Conservation (phyloP, 92 coral and sea anemone genomes). For the Bergia sp. region DNA sequence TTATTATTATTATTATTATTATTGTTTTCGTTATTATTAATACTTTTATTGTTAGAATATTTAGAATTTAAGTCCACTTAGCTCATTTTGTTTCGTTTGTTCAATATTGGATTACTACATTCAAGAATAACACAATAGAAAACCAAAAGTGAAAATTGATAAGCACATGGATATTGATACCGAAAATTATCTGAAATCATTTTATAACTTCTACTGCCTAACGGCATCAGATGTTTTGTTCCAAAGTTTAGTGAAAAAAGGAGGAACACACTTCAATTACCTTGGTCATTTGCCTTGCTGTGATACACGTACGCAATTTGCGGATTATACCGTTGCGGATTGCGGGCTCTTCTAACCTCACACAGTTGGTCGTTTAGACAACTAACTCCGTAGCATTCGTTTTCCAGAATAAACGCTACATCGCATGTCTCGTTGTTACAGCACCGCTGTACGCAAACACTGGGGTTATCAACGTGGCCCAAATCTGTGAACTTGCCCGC, state of each 20-base stretch:
- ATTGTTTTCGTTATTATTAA: too few species aligned
- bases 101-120: too few species aligned
- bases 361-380: conserved; percentile 82
- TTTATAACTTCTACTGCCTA: too few species aligned
- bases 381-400: conserved; percentile 90
- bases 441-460: conserved; percentile 81
- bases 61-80: too few species aligned
- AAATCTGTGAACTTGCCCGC: conserved; percentile 93
- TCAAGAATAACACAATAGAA: too few species aligned
- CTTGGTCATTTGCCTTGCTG: conserved; percentile 55
- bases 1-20: too few species aligned
- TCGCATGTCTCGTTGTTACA: conserved; percentile 85
- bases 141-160: too few species aligned
- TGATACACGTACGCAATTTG: conserved; percentile 83
- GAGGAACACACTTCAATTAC: conserved; percentile 26
- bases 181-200: too few species aligned
- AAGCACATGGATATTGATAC: too few species aligned
- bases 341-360: conserved; percentile 83
- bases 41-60: too few species aligned
- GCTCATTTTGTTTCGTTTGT: too few species aligned
- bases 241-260: neutral
- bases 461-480: conserved; percentile 81
- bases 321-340: conserved; percentile 89
- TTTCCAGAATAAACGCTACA: conserved; percentile 91
- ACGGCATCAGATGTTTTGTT: neutral